Percentiles rank a stretch among this genome's conserved stretches.
These are phyloP conservation scores for Capreolus pygargus DNA, from an alignment of 2,113 vertebrate genomes.

Conservation along the genomic window DNA sequence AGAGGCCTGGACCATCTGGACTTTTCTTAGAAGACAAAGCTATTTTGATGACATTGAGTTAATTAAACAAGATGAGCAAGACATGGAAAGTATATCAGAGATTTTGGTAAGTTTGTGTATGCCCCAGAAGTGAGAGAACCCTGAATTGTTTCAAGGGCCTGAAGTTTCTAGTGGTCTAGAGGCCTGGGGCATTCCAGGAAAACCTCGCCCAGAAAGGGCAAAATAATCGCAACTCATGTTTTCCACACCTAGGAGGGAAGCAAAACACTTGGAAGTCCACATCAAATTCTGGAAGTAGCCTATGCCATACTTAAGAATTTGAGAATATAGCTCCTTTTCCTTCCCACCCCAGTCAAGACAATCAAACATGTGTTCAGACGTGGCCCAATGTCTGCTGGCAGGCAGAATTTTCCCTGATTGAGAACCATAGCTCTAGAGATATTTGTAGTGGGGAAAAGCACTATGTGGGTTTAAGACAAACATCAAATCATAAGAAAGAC, in stretches of 20 bases:
- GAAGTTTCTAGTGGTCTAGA: background rate
- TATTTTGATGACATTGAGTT: constrained; percentile 27
- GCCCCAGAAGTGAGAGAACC: background rate
- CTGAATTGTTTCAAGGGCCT: background rate
- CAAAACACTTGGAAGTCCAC: background rate
- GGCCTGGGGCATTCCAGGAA: background rate
- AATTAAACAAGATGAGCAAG: background rate
- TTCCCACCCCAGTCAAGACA: background rate
- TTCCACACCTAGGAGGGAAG: background rate
- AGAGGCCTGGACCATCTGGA: background rate
- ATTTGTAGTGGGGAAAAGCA: background rate
- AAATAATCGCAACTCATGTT: background rate
- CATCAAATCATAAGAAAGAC: background rate
- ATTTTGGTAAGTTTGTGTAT: background rate
- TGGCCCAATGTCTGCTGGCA: background rate
- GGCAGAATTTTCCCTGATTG: background rate
- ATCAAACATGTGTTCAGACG: background rate
- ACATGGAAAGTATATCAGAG: background rate
- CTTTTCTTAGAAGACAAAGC: constrained; percentile 4
- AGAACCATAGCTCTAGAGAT: background rate
- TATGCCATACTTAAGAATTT: background rate
- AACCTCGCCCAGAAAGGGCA: background rate
- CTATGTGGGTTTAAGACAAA: background rate
- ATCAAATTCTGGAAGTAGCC: background rate
- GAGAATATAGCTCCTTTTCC: background rate